Evolutionary conservation across 2,113 vertebrate species (phyloP).

Genomic region (Maccullochella peelii): DNA sequence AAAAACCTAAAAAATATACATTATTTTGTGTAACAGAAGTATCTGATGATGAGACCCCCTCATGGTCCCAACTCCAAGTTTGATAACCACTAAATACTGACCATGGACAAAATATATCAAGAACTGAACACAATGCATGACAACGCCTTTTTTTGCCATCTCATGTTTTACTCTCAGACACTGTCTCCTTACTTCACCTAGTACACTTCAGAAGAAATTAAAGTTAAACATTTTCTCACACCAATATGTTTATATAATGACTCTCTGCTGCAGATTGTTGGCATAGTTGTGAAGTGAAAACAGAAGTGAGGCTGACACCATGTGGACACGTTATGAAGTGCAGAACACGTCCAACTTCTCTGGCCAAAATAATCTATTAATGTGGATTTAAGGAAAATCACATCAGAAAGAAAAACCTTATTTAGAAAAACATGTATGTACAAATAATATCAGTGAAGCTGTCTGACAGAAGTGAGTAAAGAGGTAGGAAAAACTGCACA

Average conservation of each 20-base stretch:
- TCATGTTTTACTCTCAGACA: not conserved
- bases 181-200: not conserved
- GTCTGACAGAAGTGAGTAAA: not conserved
- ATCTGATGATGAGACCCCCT: not conserved
- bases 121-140: not conserved
- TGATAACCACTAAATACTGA: not conserved
- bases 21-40: no score
- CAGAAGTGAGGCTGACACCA: slow-evolving; percentile 27
- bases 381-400: not conserved
- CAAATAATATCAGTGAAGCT: not conserved
- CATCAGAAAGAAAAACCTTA: not conserved
- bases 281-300: not conserved
- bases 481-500: not conserved
- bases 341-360: not conserved
- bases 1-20: not conserved
- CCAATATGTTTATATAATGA: no score
- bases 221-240: not conserved
- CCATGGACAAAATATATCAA: not conserved
- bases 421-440: not conserved
- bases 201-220: not conserved
- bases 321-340: slow-evolving; percentile 31
- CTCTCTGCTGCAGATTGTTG: not conserved
- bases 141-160: no score
- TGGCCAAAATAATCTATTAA: not conserved
- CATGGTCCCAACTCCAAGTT: not conserved